Evolutionary conservation across 2,888 invertebrate genomes (phyloP).

Genomic region (Campoplex nolae): DNA sequence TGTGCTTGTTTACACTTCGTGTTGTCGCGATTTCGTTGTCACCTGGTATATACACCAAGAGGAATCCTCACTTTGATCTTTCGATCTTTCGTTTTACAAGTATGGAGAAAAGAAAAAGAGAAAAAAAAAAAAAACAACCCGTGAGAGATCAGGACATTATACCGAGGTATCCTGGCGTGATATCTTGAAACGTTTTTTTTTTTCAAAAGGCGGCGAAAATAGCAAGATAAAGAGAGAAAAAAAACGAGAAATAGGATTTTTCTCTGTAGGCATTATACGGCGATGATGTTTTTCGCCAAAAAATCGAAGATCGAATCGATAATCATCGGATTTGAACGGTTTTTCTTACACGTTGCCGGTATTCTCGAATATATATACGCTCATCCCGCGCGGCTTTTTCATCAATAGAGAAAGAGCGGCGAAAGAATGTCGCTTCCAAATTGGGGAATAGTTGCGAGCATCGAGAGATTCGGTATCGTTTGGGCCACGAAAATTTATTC

Average conservation of each 20-base stretch:
- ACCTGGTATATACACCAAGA: slow-evolving; percentile 24
- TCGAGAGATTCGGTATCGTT: too few species aligned
- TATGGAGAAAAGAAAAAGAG: not conserved
- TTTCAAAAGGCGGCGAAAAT: not conserved
- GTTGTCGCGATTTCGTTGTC: slow-evolving; percentile 2
- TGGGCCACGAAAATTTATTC: too few species aligned
- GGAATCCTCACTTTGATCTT: slow-evolving; percentile 54
- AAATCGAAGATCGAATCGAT: slow-evolving; percentile 56
- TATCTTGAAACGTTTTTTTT: slow-evolving; percentile 63
- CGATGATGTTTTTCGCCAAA: slow-evolving; percentile 16
- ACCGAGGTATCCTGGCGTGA: slow-evolving; percentile 69
- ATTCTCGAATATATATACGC: not conserved
- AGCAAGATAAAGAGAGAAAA: not conserved
- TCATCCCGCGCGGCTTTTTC: not conserved
- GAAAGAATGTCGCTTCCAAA: not conserved
- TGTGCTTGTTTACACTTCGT: slow-evolving; percentile 29
- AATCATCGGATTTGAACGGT: slow-evolving; percentile 53
- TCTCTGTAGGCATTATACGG: not conserved
- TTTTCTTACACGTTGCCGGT: not conserved
- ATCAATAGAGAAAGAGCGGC: not conserved
- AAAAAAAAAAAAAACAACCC: too few species aligned
- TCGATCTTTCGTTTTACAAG: slow-evolving; percentile 52
- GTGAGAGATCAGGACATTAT: slow-evolving; percentile 67
- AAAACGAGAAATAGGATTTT: not conserved
- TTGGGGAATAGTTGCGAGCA: too few species aligned